Percentiles rank a stretch among this genome's conserved stretches.
Evolutionary conservation across 2,113 vertebrate species (phyloP).

Genomic region (Scartelaos histophorus): DNA sequence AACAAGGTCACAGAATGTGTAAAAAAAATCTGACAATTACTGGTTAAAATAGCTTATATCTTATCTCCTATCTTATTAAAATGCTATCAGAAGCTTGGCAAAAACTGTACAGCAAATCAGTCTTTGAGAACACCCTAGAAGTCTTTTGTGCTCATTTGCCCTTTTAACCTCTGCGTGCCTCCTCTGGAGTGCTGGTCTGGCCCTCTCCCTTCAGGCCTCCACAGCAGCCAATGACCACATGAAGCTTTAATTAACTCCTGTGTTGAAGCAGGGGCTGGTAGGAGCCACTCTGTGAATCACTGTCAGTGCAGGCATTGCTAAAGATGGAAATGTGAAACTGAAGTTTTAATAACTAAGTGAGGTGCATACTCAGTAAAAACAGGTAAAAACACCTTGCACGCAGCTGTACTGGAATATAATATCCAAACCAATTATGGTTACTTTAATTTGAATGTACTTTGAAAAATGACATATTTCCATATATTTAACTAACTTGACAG

Average conservation of each 20-base stretch:
- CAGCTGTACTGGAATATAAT: background rate
- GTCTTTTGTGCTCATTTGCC: slow-evolving; percentile 6
- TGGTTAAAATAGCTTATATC: background rate
- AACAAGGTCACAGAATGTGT: background rate
- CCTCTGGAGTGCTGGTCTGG: background rate
- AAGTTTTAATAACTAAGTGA: background rate
- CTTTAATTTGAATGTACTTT: background rate
- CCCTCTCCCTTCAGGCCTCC: slow-evolving; percentile 29
- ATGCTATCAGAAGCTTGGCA: background rate
- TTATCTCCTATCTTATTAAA: background rate
- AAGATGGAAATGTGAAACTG: background rate
- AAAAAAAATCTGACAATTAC: background rate
- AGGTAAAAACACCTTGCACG: background rate
- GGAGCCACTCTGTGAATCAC: slow-evolving; percentile 21
- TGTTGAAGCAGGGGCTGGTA: slow-evolving; percentile 22
- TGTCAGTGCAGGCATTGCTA: slow-evolving; percentile 3
- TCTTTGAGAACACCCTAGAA: background rate
- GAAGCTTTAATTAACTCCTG: slow-evolving; percentile 59
- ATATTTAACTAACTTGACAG: background rate
- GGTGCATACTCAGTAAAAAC: background rate
- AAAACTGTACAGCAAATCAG: background rate
- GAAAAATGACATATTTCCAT: background rate
- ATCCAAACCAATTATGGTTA: background rate
- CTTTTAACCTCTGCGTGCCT: slow-evolving; percentile 16
- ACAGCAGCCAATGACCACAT: slow-evolving; percentile 49